Percentiles rank a stretch among this genome's conserved stretches.
phyloP scores from a whole-genome alignment of 2,888 invertebrate species.

The Limnephilus lunatus region DNA sequence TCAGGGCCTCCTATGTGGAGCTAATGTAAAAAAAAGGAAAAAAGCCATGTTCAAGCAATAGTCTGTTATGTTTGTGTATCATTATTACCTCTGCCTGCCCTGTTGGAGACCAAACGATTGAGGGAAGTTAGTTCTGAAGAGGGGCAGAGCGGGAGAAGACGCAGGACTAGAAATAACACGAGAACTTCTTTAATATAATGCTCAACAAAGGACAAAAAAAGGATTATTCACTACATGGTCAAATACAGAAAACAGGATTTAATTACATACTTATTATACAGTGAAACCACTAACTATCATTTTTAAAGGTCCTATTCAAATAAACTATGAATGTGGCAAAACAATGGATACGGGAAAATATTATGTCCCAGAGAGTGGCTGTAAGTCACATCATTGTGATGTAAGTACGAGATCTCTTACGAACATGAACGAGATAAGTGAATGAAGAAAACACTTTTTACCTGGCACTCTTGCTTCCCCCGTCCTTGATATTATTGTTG shows the following conservation, averaged over 20 bases:
- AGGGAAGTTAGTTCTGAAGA: slow-evolving; percentile 85
- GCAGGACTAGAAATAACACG: slow-evolving; percentile 75
- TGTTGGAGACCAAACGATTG: slow-evolving; percentile 82
- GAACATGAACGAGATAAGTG: not conserved
- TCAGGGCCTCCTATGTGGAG: no score
- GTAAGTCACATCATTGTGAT: no score
- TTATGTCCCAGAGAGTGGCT: no score
- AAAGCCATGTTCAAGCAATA: not conserved
- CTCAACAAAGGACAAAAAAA: not conserved
- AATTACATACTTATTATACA: not conserved
- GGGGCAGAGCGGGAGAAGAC: slow-evolving; percentile 80
- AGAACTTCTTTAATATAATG: slow-evolving; percentile 12
- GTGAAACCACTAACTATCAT: no score
- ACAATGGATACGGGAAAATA: no score
- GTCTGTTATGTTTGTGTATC: not conserved
- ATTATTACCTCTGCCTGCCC: slow-evolving; percentile 73
- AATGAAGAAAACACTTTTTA: slow-evolving; percentile 64
- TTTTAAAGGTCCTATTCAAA: no score
- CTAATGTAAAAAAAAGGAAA: not conserved
- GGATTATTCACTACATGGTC: not conserved
- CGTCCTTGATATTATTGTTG: slow-evolving; percentile 67
- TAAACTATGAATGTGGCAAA: no score
- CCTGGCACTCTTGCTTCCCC: slow-evolving; percentile 76
- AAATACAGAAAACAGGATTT: not conserved
- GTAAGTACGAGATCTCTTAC: not conserved